Percentiles rank a stretch among this genome's conserved stretches.
These are phyloP conservation scores for Nibea albiflora DNA, from an alignment of 2,113 vertebrate species.

Conservation along the genomic window DNA sequence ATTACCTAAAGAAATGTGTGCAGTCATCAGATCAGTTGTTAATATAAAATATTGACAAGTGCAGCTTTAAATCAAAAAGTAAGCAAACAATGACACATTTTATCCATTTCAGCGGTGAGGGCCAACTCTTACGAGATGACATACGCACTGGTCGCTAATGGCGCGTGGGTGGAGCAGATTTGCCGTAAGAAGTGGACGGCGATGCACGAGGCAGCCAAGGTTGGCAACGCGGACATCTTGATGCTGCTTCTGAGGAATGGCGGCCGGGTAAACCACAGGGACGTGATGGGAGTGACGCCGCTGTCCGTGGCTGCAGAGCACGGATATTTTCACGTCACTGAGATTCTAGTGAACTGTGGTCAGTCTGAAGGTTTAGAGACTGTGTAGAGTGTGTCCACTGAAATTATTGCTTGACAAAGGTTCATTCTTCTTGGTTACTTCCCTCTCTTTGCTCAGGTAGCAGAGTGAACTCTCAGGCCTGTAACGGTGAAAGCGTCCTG, in stretches of 20 bases:
- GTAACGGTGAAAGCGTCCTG: constrained; percentile 86
- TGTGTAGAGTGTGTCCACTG: not conserved
- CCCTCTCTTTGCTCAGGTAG: constrained; percentile 78
- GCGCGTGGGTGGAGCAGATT: constrained; percentile 83
- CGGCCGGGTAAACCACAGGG: constrained; percentile 82
- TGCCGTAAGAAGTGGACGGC: constrained; percentile 86
- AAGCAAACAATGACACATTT: not conserved
- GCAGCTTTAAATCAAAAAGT: not conserved
- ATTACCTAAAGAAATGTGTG: too few relatives aligned
- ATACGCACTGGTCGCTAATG: constrained; percentile 80
- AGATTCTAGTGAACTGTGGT: constrained; percentile 90
- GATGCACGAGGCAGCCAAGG: constrained; percentile 88
- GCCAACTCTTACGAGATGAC: constrained; percentile 82
- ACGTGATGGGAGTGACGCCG: constrained; percentile 85
- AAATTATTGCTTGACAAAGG: not conserved
- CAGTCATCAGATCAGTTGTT: not conserved
- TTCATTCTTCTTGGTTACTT: not conserved
- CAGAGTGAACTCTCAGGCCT: constrained; percentile 86
- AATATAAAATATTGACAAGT: too few relatives aligned
- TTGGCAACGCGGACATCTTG: constrained; percentile 81
- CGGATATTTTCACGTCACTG: constrained; percentile 85
- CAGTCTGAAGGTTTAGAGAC: not conserved
- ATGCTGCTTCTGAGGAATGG: constrained; percentile 85
- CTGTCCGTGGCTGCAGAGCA: constrained; percentile 86
- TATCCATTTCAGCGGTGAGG: constrained; percentile 79